Percentiles rank a stretch among this genome's conserved stretches.
These are phyloP conservation scores for Rhopilema esculentum DNA, from an alignment of 30 jellyfish, hydroid and myxozoan genomes.

Conservation along the genomic window DNA sequence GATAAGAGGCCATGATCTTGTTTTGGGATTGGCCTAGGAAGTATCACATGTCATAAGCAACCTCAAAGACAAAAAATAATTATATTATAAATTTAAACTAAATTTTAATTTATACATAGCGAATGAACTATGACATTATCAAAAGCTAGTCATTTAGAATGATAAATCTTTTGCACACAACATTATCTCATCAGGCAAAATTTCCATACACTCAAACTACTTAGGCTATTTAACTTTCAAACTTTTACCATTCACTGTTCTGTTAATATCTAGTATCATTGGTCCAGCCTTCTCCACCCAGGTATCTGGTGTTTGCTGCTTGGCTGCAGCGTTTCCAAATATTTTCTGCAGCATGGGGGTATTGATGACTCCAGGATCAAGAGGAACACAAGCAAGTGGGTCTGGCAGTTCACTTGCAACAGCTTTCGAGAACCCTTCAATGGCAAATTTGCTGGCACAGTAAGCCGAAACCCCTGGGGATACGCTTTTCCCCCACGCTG, in stretches of 20 bases:
- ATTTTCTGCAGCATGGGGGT: slow-evolving; percentile 76
- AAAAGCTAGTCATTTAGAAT: too few relatives aligned
- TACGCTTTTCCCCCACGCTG: slow-evolving; percentile 77
- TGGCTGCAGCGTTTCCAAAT: slow-evolving; percentile 73
- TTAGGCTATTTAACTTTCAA: slow-evolving; percentile 51
- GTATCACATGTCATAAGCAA: too few relatives aligned
- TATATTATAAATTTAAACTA: too few relatives aligned
- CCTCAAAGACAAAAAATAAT: too few relatives aligned
- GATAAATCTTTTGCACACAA: too few relatives aligned
- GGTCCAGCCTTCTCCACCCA: slow-evolving; percentile 86
- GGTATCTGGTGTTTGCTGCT: slow-evolving; percentile 55
- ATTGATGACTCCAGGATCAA: slow-evolving; percentile 83
- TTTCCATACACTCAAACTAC: too few relatives aligned
- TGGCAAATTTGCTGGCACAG: slow-evolving; percentile 76
- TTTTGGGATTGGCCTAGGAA: too few relatives aligned
- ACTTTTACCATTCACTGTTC: slow-evolving; percentile 72
- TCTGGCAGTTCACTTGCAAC: slow-evolving; percentile 83
- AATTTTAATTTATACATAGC: too few relatives aligned
- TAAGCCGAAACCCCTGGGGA: slow-evolving; percentile 73
- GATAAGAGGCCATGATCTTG: too few relatives aligned
- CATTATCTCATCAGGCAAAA: too few relatives aligned
- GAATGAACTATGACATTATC: too few relatives aligned
- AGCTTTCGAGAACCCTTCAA: slow-evolving; percentile 78
- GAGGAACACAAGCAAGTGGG: slow-evolving; percentile 80
- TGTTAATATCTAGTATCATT: slow-evolving; percentile 43